Base-by-base conservation (phyloP, 2,797 vertebrate species). In the Argentina silus region DNA sequence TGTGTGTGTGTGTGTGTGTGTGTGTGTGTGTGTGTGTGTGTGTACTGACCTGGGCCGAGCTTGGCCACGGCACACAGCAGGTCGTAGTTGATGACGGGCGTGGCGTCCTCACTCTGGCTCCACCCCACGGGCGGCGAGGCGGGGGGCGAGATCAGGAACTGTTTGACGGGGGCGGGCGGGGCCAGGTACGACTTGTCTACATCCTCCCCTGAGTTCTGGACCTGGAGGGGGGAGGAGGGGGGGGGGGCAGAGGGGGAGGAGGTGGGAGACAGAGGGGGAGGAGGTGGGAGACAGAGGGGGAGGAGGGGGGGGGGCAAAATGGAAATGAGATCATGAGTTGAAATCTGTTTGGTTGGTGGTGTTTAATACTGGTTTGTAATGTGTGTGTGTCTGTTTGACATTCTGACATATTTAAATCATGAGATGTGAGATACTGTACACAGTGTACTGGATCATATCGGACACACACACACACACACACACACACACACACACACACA, bases 111-210 rank as follows among this genome's bases (percentile, higher is more conserved):
- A 3, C 96, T 97, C 90, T 97, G 97, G 78, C 96, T 97, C 98
- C 98, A 99, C 3, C 97, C 98, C 71, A 95, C 96, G 0, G 98
- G 97, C 0, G 98, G 98, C 0, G 98, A 98, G 0, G 96, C 94
- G 0, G 98, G 98, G 0, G 98, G 98, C 0, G 98, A 99, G 78
- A 99, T 99, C 84, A 99, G 95, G 86, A 98, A 99, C 92, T 99
- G 97, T 50, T 98, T 98, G 79, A 90, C 91, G 0, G 98, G 97
- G 69, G 96, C 95, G 0, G 98, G 98, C 0, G 97, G 98, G 21
- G 96, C 95, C 79, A 99, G 93, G 82, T 96, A 99, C 0, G 96
- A 91, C 74, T 98, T 99, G 84, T 98, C 96, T 0, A 94, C 93
- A 51, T 95, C 92, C 76, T 97, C 97, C 0, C 91, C 86, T 0